Base-by-base conservation (phyloP, 2,113 vertebrate species). In the Coregonus clupeaformis region DNA sequence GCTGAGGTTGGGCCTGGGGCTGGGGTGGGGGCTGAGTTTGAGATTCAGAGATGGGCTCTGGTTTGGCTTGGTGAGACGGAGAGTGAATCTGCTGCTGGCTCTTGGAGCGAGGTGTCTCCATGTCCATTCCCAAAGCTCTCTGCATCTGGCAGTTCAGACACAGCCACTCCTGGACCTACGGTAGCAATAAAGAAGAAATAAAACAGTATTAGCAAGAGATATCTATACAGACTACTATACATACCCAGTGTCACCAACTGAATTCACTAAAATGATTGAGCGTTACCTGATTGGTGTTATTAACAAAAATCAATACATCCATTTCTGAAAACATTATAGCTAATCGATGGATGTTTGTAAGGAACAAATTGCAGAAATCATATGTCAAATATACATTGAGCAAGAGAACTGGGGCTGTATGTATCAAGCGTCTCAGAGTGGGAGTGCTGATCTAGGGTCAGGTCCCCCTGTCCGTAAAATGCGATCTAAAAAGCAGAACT, bases 81-180 rank as follows among this genome's bases (percentile, higher is more conserved):
- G 96, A 97, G 85, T 96, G 94, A 75, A 98, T 94, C 90, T 98
- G 97, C 82, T 98, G 98, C 91, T 98, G 97, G 91, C 97, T 99
- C 88, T 97, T 98, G 89, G 96, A 97, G 75, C 96, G 95, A 59
- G 97, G 96, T n/a, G 97, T 98, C 75, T 95, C 97, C 97, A 99
- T 98, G 90, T 99, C 97, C 96, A 98, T 99, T 71, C 98, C 98
- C 87, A 99, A 83, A 0, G 98, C 97, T 86, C 98, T 94, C 92
- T 99, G 97, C 97, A 99, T 99, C 95, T 99, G 98, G 92, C 98
- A 99, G 91, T 99, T 99, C 85, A 99, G 92, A 90, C 98, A 99
- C 68, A 99, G 91, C 98, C 98, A 99, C 87, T 99, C 98, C 78
- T 99, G 94, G 68, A 99, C 96, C 98, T 99, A 36, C 4, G 55